Percentiles rank a stretch among this genome's conserved stretches.
phyloP scores from a whole-genome alignment of 1,140 invertebrate genomes.

The Ylistrum balloti region DNA sequence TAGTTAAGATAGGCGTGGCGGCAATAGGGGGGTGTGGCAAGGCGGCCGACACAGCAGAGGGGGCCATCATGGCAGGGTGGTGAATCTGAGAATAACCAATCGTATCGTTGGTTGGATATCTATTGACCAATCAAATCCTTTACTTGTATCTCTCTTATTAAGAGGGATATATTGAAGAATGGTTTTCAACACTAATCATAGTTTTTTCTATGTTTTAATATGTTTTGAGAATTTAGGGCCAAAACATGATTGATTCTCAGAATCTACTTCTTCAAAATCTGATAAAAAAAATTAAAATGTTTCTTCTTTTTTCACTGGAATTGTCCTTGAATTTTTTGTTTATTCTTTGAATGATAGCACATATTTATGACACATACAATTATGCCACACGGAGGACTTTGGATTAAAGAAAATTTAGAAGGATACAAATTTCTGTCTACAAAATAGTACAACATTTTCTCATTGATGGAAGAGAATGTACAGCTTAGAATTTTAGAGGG shows the following conservation, averaged over 20 bases:
- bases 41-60: constrained; percentile 85
- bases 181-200: background rate
- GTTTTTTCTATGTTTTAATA: background rate
- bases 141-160: background rate
- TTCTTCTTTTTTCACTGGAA: too few species aligned
- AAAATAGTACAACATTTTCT: too few species aligned
- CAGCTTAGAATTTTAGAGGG: too few species aligned
- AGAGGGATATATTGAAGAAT: background rate
- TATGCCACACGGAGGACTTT: too few species aligned
- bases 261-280: background rate
- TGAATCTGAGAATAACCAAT: constrained; percentile 70
- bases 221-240: background rate
- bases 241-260: background rate
- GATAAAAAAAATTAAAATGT: too few species aligned
- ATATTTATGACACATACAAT: background rate
- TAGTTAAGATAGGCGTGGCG: constrained; percentile 79
- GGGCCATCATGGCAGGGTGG: constrained; percentile 89
- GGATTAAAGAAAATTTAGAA: too few species aligned
- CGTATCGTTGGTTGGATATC: constrained; percentile 17
- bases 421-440: too few species aligned
- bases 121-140: constrained; percentile 19
- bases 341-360: background rate
- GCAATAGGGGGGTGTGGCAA: constrained; percentile 79
- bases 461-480: too few species aligned
- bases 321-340: background rate